Conservation (phyloP, 2,797 vertebrate species). For the Cygnus olor region DNA sequence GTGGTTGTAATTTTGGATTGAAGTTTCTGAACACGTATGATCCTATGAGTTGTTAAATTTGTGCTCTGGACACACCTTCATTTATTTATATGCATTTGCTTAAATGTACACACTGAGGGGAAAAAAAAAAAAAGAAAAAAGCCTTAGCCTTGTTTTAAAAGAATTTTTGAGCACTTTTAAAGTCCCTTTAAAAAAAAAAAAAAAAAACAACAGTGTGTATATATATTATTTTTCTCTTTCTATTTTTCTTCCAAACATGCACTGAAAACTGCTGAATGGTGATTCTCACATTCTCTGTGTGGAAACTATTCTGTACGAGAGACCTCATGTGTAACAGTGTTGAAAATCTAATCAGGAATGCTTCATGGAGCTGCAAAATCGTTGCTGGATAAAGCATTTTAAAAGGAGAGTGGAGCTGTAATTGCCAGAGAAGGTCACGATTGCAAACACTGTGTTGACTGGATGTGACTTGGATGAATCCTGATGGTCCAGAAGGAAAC, state of each 20-base stretch:
- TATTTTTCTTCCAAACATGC: background rate
- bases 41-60: background rate
- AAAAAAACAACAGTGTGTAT: too few species aligned
- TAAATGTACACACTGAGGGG: background rate
- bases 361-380: slow-evolving; percentile 56
- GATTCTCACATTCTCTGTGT: background rate
- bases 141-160: background rate
- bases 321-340: slow-evolving; percentile 48
- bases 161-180: background rate
- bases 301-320: background rate
- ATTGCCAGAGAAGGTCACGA: slow-evolving; percentile 57
- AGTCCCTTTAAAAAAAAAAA: too few species aligned
- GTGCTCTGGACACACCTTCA: background rate
- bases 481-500: background rate
- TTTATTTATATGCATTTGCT: background rate
- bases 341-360: slow-evolving; percentile 71
- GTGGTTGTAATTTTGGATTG: background rate
- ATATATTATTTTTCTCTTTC: background rate
- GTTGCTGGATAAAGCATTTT: slow-evolving; percentile 60
- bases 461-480: background rate
- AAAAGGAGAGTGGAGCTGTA: slow-evolving; percentile 41
- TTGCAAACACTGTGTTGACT: background rate
- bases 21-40: background rate
- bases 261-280: background rate
- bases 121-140: too few species aligned